Evolutionary conservation across 2,888 invertebrate genomes (phyloP), one percentile per base, ranked within the genome.

Genomic region (Alcis repandata): DNA sequence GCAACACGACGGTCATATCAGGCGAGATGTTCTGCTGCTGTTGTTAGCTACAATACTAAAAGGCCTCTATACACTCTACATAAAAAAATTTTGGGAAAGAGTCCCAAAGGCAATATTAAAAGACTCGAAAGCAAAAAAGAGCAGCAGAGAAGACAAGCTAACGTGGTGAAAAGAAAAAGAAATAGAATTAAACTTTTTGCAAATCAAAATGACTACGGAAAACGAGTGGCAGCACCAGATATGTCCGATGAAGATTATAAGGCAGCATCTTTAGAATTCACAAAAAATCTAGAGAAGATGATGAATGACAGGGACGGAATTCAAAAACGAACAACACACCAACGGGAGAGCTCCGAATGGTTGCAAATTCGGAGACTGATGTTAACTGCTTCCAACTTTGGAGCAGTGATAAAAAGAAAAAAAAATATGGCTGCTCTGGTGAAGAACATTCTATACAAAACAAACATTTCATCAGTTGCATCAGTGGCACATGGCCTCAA

Each of bases 291-390:
- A 33, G 53, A 69, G 32, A 22, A 33, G 63, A 64, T 51, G 33
- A 61, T 11, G 0, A 61, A 9, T 40, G n/a, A n/a, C n/a, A n/a
- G n/a, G n/a, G n/a, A n/a, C n/a, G 11, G 11, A 27, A 15, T 65
- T 3, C 45, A 63, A 7, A 10, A 11, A 10, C 2, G 36, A 11
- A 36, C 10, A 9, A 36, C 53, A 9, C 32, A 59, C 4, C 68
- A 68, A 56, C 17, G 59, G 0, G 68, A 66, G 9, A 51, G 48
- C 13, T 54, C 49, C 27, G 63, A 68, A 1, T 66, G 65, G 67
- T 38, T 65, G 27, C 48, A 64, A 41, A 17, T 64, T 10, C 20
- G 38, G 27, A 63, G 48, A 53, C 20, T 32, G 8, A 20, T 63
- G 36, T 7, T 63, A 15, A 63, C 63, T 9, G 63, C 63, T 4